phyloP scores from a whole-genome alignment of 2,797 vertebrate genomes.

The Pantherophis vulpinus region DNA sequence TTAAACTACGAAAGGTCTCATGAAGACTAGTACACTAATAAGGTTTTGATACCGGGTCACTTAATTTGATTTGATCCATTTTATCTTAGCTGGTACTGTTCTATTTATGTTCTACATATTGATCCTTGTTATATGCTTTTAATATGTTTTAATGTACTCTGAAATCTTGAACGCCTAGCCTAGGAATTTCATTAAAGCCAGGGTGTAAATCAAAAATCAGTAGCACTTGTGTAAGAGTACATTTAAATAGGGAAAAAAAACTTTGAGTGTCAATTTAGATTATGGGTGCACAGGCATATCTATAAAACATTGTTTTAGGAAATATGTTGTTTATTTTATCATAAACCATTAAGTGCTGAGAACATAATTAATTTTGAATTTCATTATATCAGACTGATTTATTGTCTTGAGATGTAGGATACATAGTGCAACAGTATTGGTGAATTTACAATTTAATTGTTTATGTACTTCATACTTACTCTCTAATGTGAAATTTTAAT shows the following conservation, averaged over 20 bases:
- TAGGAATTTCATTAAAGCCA: not conserved
- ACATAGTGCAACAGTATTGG: not conserved
- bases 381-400: not conserved
- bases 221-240: not conserved
- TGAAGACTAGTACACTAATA: not conserved
- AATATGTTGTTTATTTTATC: not conserved
- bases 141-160: not conserved
- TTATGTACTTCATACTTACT: not conserved
- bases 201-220: not conserved
- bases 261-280: not conserved
- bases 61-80: not conserved
- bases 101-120: not conserved
- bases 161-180: not conserved
- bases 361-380: slow-evolving; percentile 29
- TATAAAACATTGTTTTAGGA: not conserved
- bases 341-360: not conserved
- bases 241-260: not conserved
- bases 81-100: not conserved
- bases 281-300: not conserved
- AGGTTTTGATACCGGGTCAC: not conserved
- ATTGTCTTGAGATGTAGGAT: not conserved
- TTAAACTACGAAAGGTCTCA: not conserved
- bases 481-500: not conserved
- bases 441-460: slow-evolving; percentile 22
- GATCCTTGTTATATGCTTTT: not conserved